Evolutionary conservation across 2,797 vertebrate species (phyloP).

Genomic region (Etheostoma perlongum): DNA sequence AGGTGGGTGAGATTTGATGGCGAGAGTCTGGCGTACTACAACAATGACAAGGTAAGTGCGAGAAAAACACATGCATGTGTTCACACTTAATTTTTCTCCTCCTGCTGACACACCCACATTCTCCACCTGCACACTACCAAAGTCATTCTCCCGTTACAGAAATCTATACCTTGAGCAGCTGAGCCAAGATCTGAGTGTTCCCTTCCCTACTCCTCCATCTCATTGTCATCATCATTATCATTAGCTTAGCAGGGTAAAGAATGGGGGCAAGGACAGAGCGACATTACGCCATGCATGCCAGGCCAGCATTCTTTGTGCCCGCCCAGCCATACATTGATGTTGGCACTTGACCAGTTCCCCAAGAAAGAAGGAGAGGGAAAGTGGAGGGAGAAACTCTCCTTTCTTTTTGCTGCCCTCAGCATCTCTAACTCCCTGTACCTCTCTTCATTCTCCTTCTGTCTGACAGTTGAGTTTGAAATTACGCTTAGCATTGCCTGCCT

Average conservation of each 20-base stretch:
- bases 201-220: conserved; percentile 29
- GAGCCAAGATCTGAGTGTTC: conserved; percentile 51
- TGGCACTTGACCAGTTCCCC: conserved; percentile 68
- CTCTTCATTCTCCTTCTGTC: conserved; percentile 51
- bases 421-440: conserved; percentile 35
- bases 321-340: conserved; percentile 66
- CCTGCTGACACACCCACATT: conserved; percentile 8
- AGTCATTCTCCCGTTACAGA: conserved; percentile 1
- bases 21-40: conserved; percentile 92
- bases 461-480: conserved; percentile 68
- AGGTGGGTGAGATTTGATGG: conserved; percentile 96
- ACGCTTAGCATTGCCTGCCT: conserved; percentile 41
- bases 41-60: conserved; percentile 92
- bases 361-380: conserved; percentile 23
- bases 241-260: conserved; percentile 67
- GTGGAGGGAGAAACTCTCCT: conserved; percentile 26
- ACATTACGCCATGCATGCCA: conserved; percentile 65
- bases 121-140: background rate
- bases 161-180: conserved; percentile 12
- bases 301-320: conserved; percentile 60
- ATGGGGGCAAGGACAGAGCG: conserved; percentile 71
- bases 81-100: background rate
- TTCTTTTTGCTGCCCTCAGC: conserved; percentile 68
- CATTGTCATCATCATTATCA: conserved; percentile 47
- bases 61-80: background rate